phyloP scores from a whole-genome alignment of 2,797 vertebrate species.

The Psittacula echo region DNA sequence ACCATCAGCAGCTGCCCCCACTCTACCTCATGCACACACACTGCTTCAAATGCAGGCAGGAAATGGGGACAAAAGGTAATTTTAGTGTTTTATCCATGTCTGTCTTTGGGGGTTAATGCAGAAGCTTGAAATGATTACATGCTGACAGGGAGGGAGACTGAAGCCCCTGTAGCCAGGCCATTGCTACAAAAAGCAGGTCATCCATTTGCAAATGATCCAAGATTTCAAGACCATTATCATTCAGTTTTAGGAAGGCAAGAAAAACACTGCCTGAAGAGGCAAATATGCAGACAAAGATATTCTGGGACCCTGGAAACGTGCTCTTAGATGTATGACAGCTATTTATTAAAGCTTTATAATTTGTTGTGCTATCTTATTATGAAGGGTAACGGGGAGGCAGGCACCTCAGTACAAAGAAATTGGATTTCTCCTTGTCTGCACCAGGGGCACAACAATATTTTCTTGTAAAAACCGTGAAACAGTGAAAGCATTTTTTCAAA shows the following conservation, averaged over 20 bases:
- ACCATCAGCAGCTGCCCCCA: background rate
- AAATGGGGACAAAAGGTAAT: slow-evolving; percentile 64
- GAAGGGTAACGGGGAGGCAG: slow-evolving; percentile 72
- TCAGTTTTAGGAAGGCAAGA: slow-evolving; percentile 65
- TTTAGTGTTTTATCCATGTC: slow-evolving; percentile 73
- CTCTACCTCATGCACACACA: background rate
- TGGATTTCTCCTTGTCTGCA: slow-evolving; percentile 58
- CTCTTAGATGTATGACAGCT: slow-evolving; percentile 67
- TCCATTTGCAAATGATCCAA: slow-evolving; percentile 45
- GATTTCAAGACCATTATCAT: slow-evolving; percentile 63
- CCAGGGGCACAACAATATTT: slow-evolving; percentile 59
- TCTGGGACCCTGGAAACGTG: slow-evolving; percentile 73
- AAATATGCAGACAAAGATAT: slow-evolving; percentile 72
- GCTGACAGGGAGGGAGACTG: slow-evolving; percentile 20
- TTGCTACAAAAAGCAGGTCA: slow-evolving; percentile 56
- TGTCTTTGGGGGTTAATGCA: slow-evolving; percentile 55
- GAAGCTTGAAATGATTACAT: slow-evolving; percentile 56
- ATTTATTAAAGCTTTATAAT: slow-evolving; percentile 79
- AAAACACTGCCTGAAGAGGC: slow-evolving; percentile 47
- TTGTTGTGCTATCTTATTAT: slow-evolving; percentile 70
- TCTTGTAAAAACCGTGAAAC: slow-evolving; percentile 66
- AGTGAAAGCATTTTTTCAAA: slow-evolving; percentile 67
- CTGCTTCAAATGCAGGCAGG: background rate
- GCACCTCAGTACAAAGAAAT: slow-evolving; percentile 76
- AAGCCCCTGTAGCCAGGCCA: background rate